Conservation (phyloP, 2,888 invertebrate genomes). For the Drosophila tanythrix region DNA sequence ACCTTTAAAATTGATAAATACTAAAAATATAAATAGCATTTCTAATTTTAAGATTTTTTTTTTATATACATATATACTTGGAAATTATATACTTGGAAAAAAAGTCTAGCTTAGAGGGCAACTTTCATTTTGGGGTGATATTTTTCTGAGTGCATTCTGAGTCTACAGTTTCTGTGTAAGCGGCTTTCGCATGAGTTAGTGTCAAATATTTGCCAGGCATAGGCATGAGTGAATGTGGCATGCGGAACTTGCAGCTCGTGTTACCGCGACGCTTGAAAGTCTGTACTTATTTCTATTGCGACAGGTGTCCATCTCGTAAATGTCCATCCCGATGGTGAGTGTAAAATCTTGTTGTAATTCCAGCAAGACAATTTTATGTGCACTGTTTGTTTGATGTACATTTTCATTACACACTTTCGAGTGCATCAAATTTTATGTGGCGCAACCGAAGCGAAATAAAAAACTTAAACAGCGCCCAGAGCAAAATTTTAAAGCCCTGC, state of each 20-base stretch:
- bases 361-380: conserved; percentile 40
- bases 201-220: background rate
- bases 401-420: conserved; percentile 46
- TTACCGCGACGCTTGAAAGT: background rate
- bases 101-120: background rate
- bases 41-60: background rate
- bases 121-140: background rate
- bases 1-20: background rate
- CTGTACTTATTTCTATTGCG: conserved; percentile 9
- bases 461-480: conserved; percentile 27
- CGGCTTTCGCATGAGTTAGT: background rate
- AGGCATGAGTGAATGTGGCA: background rate
- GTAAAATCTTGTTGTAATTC: conserved; percentile 62
- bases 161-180: background rate
- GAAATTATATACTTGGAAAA: background rate
- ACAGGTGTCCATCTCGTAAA: conserved; percentile 47
- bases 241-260: background rate
- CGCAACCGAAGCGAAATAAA: conserved; percentile 36
- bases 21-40: background rate
- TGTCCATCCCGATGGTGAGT: conserved; percentile 34
- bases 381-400: conserved; percentile 49
- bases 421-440: conserved; percentile 53
- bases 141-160: background rate
- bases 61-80: background rate
- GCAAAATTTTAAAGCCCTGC: conserved; percentile 40